Base-by-base conservation (phyloP, 1,140 invertebrate species). In the Drosophila leontia region DNA sequence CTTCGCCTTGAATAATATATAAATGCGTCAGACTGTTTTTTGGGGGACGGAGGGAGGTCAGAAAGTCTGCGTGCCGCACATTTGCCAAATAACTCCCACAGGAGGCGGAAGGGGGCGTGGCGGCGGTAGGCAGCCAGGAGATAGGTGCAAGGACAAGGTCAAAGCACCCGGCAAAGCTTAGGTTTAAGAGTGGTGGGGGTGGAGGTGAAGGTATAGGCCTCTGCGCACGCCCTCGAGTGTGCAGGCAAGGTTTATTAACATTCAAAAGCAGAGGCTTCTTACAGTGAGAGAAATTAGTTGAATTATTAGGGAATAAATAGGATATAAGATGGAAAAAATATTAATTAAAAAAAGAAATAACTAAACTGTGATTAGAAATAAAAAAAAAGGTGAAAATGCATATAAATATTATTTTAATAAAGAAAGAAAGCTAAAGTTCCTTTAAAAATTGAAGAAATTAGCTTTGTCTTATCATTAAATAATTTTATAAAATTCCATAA, bases 1-100 rank as follows among this genome's bases (percentile, higher is more conserved):
- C 83, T 82, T 83, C 76, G 84, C 62, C 68, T 88, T 85, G 72
- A 91, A 88, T 91, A 91, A 90, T 76, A 72, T 82, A 85, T 80
- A 90, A 81, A 68, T 72, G 75, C 78, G 82, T 85, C 85, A 80
- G 81, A 80, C 67, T 72, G 57, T 39, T 29, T 61, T 69, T 71
- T 45, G 76, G 76, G 47, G 23, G 35, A 44, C 34, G 56, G 41
- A 17, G 48, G 23, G n/a, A 59, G 78, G 76, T 45, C 29, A 35
- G 17, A 78, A 80, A 71, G 84, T 84, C 84, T 84, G 84, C 85
- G 85, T 84, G 80, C 84, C 84, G 80, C 84, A 87, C 84, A 88
- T 87, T 87, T 85, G 78, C 63, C 70, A 90, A 90, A 90, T 90
- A 83, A 76, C 85, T 90, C 68, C 75, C 78, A 29, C 61, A 70